Base-by-base conservation (phyloP, 53 echinoderm and acorn worm genomes). In the Astropecten irregularis region DNA sequence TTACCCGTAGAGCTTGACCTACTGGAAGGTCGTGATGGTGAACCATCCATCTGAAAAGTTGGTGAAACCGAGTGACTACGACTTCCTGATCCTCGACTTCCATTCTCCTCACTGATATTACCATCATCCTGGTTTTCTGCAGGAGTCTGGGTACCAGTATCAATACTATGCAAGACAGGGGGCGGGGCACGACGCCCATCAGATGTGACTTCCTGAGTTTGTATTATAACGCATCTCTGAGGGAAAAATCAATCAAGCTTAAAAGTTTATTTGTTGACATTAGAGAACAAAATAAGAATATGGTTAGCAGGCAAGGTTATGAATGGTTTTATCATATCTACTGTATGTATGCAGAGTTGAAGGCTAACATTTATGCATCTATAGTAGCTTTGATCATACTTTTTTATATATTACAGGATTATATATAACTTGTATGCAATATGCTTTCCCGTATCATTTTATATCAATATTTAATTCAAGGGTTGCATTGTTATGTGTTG, bases 151-250 rank as follows among this genome's bases (percentile, higher is more conserved):
- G 93, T 96, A 56, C 93, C 93, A 31, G 91, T 86, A 69, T 86
- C 93, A 53, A 58, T 79, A 58, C 73, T 84, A 23, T 76, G 68
- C 20, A 91, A 59, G 20, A 93, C 93, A 25, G 96, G 96, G 35
- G 91, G 85, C 15, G 96, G 96, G 16, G 96, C 93, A 29, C 96
- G 81, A 22, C 89, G 96, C 20, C 96, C 96, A 77, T 96, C 96
- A 32, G 87, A 70, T 67, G 91, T 64, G 9, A 44, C n/a, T 79
- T 79, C 79, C 72, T 71, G 72, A 84, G 66, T 71, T 84, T 84
- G 84, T 57, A 73, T 47, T 11, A 71, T n/a, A 36, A 79, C 21
- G 28, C 79, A 56, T 62, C 79, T 28, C 79, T 79, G 32, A n/a
- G 36, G 47, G 51, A 15, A 1, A 83, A 83, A 73, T 11, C 39